Evolutionary conservation across 92 coral and sea anemone genomes (phyloP).

Genomic region (Micromussa lordhowensis): DNA sequence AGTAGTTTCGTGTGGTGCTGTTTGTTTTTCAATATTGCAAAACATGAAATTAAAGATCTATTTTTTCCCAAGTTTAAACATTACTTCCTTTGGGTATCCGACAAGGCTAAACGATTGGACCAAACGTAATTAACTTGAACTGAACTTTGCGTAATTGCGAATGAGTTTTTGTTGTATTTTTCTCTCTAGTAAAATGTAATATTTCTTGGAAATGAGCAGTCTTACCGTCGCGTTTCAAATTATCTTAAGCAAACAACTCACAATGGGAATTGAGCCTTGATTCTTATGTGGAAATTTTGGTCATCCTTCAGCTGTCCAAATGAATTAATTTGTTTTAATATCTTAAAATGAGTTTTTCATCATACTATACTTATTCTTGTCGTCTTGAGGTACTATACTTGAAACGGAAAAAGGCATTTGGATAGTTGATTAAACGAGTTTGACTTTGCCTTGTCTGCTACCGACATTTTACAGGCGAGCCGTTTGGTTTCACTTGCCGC

Average conservation of each 20-base stretch:
- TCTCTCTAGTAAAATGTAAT: background rate
- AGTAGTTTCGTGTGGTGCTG: background rate
- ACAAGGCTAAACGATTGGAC: background rate
- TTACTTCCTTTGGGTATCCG: background rate
- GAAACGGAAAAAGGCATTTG: background rate
- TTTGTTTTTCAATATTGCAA: background rate
- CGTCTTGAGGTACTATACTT: background rate
- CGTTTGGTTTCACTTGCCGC: background rate
- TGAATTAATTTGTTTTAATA: background rate
- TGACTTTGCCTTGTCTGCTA: background rate
- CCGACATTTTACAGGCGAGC: background rate
- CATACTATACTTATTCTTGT: background rate
- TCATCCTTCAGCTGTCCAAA: conserved; percentile 7
- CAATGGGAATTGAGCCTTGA: background rate
- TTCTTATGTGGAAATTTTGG: conserved; percentile 13
- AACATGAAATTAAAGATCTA: background rate
- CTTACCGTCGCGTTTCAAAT: background rate
- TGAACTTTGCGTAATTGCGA: background rate
- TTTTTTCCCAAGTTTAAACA: background rate
- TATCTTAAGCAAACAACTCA: background rate
- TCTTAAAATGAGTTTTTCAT: background rate
- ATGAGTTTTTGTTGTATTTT: background rate
- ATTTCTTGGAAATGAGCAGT: background rate
- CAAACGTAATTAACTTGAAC: background rate
- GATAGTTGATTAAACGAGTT: background rate